Evolutionary conservation across 2,888 invertebrate species (phyloP).

Genomic region (Synergus itoensis): DNA sequence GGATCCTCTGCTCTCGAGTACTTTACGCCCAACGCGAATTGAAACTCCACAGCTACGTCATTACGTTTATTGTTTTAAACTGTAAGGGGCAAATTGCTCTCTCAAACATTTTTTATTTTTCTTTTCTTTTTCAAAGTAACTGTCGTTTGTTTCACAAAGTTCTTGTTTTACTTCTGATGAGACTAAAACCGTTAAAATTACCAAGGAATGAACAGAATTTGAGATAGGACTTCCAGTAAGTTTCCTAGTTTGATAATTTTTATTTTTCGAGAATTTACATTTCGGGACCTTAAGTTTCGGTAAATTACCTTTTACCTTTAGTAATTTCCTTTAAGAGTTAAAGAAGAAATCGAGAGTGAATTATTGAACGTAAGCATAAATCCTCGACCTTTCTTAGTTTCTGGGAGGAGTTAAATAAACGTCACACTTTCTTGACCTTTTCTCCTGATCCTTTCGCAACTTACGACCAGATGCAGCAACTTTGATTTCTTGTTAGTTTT

Average conservation of each 20-base stretch:
- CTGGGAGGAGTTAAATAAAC: not conserved
- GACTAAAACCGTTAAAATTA: not conserved
- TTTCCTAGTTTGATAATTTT: not conserved
- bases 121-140: not conserved
- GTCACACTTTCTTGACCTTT: slow-evolving; percentile 30
- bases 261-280: too few species aligned
- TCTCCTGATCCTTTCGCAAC: not conserved
- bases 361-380: not conserved
- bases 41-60: slow-evolving; percentile 31
- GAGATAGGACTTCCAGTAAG: not conserved
- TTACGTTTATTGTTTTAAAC: slow-evolving; percentile 41
- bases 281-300: too few species aligned
- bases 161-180: slow-evolving; percentile 13
- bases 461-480: not conserved
- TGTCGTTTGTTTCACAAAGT: slow-evolving; percentile 11
- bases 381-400: not conserved
- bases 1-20: slow-evolving; percentile 56
- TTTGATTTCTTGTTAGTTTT: slow-evolving; percentile 15
- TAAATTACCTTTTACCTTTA: too few species aligned
- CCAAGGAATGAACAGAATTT: not conserved
- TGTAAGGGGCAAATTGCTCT: slow-evolving; percentile 36
- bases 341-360: not conserved
- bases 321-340: not conserved
- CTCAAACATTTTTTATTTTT: slow-evolving; percentile 32
- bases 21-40: slow-evolving; percentile 53